Conservation (phyloP, 2,113 vertebrate species). For the Ctenomys sociabilis region DNA sequence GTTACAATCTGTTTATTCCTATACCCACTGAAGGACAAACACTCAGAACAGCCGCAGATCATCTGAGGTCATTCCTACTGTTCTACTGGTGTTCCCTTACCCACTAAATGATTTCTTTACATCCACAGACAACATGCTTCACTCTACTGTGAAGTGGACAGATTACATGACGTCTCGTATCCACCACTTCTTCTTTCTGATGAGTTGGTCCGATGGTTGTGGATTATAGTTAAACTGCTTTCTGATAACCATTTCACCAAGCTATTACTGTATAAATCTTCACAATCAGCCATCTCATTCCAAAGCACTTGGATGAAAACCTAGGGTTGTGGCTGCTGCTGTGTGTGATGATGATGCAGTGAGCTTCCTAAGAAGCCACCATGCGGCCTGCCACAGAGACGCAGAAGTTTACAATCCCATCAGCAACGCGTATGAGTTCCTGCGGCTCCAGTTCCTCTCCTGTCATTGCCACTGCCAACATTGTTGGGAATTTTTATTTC, state of each 20-base stretch:
- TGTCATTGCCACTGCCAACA: not conserved
- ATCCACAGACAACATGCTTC: too few relatives aligned
- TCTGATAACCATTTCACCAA: not conserved
- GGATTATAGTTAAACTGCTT: too few relatives aligned
- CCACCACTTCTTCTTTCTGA: too few relatives aligned
- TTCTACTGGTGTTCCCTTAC: too few relatives aligned
- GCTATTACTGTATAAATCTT: not conserved
- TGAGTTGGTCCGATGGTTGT: too few relatives aligned
- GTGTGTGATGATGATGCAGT: not conserved
- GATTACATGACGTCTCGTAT: too few relatives aligned
- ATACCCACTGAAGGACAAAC: not conserved
- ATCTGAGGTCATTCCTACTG: too few relatives aligned
- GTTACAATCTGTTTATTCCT: not conserved
- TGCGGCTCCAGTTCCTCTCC: not conserved
- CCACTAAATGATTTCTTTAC: too few relatives aligned
- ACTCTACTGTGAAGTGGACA: too few relatives aligned
- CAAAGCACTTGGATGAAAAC: too few relatives aligned
- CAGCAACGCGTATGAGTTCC: rapidly evolving
- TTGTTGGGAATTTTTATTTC: rapidly evolving
- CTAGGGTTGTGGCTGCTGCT: not conserved
- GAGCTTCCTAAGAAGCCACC: not conserved
- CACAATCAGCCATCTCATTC: not conserved
- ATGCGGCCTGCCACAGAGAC: rapidly evolving
- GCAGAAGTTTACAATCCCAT: rapidly evolving
- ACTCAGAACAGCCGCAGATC: too few relatives aligned